Evolutionary conservation across 2,113 vertebrate genomes (phyloP).

Genomic region (Cavia aperea): DNA sequence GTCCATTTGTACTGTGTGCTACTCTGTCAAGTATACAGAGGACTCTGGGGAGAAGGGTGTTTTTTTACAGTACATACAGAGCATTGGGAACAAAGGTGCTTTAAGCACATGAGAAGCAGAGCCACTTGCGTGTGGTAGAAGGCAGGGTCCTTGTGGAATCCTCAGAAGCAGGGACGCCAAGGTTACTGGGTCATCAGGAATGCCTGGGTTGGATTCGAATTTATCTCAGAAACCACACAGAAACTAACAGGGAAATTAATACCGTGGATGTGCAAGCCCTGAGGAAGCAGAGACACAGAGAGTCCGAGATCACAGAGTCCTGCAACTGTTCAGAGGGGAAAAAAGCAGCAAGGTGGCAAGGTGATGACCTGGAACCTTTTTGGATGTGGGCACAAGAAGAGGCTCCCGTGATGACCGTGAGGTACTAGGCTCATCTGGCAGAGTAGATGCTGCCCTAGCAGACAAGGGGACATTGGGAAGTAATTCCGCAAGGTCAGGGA

Average conservation of each 20-base stretch:
- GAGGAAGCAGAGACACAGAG: background rate
- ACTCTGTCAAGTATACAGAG: background rate
- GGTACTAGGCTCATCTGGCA: background rate
- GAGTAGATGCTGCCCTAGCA: background rate
- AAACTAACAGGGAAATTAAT: background rate
- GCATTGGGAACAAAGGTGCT: background rate
- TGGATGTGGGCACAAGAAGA: too few relatives aligned
- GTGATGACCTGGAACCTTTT: background rate
- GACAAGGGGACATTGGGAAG: background rate
- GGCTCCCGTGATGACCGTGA: background rate
- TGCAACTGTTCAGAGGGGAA: background rate
- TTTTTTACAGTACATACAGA: background rate
- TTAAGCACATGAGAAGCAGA: background rate
- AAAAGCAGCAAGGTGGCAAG: background rate
- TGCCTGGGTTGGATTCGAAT: background rate
- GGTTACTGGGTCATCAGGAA: background rate
- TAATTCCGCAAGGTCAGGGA: background rate
- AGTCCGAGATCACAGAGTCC: background rate
- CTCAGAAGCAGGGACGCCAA: background rate
- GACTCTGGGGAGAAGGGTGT: background rate
- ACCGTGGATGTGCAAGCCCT: background rate
- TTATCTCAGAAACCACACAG: constrained; percentile 5
- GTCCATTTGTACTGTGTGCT: background rate
- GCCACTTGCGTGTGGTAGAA: background rate
- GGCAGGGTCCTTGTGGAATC: background rate